A percentile compares a stretch with the other conserved stretches of the same genome.
Evolutionary conservation across 2,113 vertebrate species (phyloP).

Genomic region (Cisticola juncidis): DNA sequence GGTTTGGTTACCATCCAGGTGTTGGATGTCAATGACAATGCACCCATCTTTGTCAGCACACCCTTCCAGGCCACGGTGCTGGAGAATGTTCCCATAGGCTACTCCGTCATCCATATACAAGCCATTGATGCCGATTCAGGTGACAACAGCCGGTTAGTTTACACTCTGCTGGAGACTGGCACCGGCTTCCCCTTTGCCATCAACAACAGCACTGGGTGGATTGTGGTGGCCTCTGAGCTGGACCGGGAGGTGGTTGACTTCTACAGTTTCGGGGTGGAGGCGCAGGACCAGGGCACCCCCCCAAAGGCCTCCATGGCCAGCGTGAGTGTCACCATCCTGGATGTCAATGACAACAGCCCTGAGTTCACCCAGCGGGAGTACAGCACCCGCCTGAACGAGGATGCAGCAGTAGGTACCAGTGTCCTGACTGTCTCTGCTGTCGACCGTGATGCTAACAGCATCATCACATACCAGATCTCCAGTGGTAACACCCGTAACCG

Average conservation of each 20-base stretch:
- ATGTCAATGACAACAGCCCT: conserved; percentile 95
- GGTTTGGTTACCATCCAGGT: conserved; percentile 92
- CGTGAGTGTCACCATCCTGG: conserved; percentile 89
- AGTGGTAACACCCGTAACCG: conserved; percentile 94
- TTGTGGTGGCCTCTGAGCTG: conserved; percentile 86
- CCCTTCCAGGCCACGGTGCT: conserved; percentile 93
- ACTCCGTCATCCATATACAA: conserved; percentile 91
- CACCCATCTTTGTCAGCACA: conserved; percentile 94
- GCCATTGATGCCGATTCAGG: conserved; percentile 92
- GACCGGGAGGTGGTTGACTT: conserved; percentile 91
- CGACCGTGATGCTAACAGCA: conserved; percentile 91
- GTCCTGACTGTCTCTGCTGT: conserved; percentile 91
- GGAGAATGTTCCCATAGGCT: conserved; percentile 91
- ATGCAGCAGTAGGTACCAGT: conserved; percentile 89
- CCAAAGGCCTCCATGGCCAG: conserved; percentile 88
- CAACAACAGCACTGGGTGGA: conserved; percentile 94
- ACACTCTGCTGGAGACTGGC: conserved; percentile 80
- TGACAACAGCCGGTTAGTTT: conserved; percentile 88
- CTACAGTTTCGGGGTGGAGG: conserved; percentile 91
- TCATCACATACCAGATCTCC: conserved; percentile 96
- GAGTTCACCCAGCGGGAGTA: conserved; percentile 91
- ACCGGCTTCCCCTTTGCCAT: conserved; percentile 86
- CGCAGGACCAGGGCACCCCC: conserved; percentile 86
- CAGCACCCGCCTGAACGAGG: conserved; percentile 88
- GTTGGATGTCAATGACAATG: conserved; percentile 91